Evolutionary conservation across 2,113 vertebrate species (phyloP).

Genomic region (Myotis brandtii): DNA sequence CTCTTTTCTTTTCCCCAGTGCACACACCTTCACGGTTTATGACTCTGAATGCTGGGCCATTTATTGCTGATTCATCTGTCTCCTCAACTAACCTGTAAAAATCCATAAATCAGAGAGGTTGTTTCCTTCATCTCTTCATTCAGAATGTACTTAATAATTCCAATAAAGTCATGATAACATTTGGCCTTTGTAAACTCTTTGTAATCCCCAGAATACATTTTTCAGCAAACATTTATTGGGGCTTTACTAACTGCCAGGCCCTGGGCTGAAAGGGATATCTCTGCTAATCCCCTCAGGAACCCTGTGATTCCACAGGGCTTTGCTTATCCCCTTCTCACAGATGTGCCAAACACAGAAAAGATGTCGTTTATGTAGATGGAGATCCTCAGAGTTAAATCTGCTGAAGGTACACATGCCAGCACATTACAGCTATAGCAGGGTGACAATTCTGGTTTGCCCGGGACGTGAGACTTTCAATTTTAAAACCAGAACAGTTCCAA

Average conservation of each 20-base stretch:
- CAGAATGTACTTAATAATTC: background rate
- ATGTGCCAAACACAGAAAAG: background rate
- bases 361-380: background rate
- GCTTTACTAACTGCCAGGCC: background rate
- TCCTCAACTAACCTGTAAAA: background rate
- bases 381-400: background rate
- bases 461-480: background rate
- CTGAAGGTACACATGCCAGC: background rate
- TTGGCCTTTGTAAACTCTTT: conserved; percentile 7
- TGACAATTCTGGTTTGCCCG: background rate
- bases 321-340: background rate
- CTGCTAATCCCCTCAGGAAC: background rate
- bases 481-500: background rate
- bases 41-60: background rate
- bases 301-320: background rate
- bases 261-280: background rate
- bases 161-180: background rate
- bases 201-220: background rate
- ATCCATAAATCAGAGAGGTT: rapidly evolving
- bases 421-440: background rate
- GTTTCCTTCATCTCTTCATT: background rate
- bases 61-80: background rate
- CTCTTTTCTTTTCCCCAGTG: background rate
- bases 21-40: background rate
- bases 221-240: background rate